phyloP scores from a whole-genome alignment of 2,113 vertebrate species.

The Paedocypris sp. region DNA sequence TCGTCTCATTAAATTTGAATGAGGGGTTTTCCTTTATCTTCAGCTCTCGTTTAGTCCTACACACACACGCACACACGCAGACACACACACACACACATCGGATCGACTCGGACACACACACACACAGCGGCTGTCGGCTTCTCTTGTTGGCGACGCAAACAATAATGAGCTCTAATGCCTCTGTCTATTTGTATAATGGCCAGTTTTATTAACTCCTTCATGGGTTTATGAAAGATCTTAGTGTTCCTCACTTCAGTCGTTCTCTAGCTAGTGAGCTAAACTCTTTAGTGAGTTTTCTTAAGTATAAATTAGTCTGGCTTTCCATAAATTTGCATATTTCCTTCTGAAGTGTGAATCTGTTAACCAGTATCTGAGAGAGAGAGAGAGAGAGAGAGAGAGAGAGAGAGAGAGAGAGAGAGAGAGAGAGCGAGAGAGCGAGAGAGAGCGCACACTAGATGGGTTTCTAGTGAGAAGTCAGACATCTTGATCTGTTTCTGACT shows the following conservation, averaged over 20 bases:
- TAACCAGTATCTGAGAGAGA: constrained; percentile 61
- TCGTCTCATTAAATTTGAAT: constrained; percentile 34
- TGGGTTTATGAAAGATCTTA: too few relatives aligned
- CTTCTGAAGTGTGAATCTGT: too few relatives aligned
- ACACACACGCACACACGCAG: neutral
- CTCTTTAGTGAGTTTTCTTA: too few relatives aligned
- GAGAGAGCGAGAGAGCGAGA: too few relatives aligned
- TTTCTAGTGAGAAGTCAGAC: too few relatives aligned
- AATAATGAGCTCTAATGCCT: constrained; percentile 64
- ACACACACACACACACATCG: constrained; percentile 7
- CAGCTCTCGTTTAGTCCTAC: neutral
- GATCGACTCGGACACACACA: neutral
- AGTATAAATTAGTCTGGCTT: too few relatives aligned
- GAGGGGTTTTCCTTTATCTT: constrained; percentile 22
- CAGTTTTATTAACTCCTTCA: constrained; percentile 60
- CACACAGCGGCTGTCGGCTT: constrained; percentile 43
- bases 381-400: neutral
- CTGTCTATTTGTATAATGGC: constrained; percentile 52
- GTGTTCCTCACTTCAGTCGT: too few relatives aligned
- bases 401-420: too few relatives aligned
- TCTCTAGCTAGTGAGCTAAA: too few relatives aligned
- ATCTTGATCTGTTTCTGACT: too few relatives aligned
- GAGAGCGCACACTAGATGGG: too few relatives aligned
- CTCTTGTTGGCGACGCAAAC: constrained; percentile 53
- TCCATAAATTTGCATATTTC: too few relatives aligned